Percentiles rank a stretch among this genome's conserved stretches.
These are phyloP conservation scores for Cyphomyrus plagiostoma DNA, from an alignment of 2,113 vertebrate species.

Conservation along the genomic window DNA sequence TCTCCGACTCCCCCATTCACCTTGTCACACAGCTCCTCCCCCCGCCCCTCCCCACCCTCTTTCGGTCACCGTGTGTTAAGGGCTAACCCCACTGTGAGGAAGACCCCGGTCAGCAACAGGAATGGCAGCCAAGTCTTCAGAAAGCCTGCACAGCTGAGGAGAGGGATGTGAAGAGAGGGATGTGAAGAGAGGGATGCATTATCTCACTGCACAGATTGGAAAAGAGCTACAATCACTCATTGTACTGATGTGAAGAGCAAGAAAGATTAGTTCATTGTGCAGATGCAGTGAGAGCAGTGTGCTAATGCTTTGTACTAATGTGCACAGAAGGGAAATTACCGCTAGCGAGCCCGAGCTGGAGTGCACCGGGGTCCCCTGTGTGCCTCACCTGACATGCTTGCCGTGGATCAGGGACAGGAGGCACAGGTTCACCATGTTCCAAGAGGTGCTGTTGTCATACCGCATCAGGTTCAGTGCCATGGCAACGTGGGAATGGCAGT, in stretches of 20 bases:
- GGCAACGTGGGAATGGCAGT: constrained; percentile 95
- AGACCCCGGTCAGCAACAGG: constrained; percentile 69
- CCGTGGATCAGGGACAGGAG: constrained; percentile 77
- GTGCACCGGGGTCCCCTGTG: background rate
- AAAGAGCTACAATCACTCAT: background rate
- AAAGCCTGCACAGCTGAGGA: constrained; percentile 74
- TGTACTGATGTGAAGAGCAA: background rate
- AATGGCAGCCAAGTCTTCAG: constrained; percentile 98
- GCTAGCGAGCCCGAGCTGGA: background rate
- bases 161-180: background rate
- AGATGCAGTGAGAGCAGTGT: background rate
- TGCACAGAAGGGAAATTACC: background rate
- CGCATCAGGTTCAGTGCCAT: constrained; percentile 94
- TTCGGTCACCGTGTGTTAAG: constrained; percentile 77
- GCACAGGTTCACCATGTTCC: constrained; percentile 97
- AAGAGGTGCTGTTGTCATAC: constrained; percentile 87
- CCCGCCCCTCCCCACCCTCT: background rate
- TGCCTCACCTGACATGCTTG: constrained; percentile 81
- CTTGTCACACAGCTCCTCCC: background rate
- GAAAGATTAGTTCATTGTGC: background rate
- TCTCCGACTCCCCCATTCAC: background rate
- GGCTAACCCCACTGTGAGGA: constrained; percentile 69
- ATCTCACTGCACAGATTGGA: background rate
- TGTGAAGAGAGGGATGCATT: background rate
- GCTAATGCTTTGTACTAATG: background rate